These are phyloP conservation scores for Petrocephalus microphthalmus DNA, from an alignment of 2,113 vertebrate genomes.

Conservation along the genomic window DNA sequence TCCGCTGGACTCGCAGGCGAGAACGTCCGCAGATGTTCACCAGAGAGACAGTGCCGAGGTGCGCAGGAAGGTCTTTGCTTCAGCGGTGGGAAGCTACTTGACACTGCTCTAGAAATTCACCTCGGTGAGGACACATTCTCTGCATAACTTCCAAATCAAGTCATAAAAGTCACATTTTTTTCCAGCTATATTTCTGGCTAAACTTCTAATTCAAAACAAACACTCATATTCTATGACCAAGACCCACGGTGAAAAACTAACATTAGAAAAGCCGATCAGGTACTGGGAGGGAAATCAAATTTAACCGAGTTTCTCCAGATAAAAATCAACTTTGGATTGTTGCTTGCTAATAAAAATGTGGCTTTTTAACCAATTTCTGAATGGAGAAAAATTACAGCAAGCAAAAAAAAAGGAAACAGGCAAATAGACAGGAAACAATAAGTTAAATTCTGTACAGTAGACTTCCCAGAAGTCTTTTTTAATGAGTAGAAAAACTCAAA, in stretches of 20 bases:
- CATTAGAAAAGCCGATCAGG: background rate
- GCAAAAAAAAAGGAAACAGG: background rate
- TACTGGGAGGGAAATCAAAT: background rate
- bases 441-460: background rate
- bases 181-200: background rate
- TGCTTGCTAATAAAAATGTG: background rate
- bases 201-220: slow-evolving; percentile 5
- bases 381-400: background rate
- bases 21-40: background rate
- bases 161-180: background rate
- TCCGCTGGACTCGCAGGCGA: background rate
- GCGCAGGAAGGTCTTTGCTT: background rate
- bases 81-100: background rate
- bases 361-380: background rate
- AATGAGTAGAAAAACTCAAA: slow-evolving; percentile 1
- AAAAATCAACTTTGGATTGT: background rate
- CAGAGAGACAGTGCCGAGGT: background rate
- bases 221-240: background rate
- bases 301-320: background rate
- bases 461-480: slow-evolving; percentile 8
- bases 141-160: background rate
- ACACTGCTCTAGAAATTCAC: background rate
- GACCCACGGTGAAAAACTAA: background rate
- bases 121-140: background rate
- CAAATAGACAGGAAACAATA: background rate